Conservation (phyloP, 2,797 vertebrate species). For the Menidia menidia region DNA sequence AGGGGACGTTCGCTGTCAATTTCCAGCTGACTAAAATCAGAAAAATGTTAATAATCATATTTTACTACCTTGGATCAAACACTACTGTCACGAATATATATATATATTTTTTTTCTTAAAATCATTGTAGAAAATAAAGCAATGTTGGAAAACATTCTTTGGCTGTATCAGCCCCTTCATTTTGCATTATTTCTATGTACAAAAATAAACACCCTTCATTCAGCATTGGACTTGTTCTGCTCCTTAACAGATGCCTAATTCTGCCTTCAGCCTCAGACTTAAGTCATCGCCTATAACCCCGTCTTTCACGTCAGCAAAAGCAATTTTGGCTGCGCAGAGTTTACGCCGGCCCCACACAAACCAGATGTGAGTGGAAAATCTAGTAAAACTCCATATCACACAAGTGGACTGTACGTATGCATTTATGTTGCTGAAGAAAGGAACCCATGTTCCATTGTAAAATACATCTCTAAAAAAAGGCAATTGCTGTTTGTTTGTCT, state of each 20-base stretch:
- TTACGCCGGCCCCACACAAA: constrained; percentile 73
- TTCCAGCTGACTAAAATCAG: not conserved
- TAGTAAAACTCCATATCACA: constrained; percentile 77
- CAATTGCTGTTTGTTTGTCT: constrained; percentile 13
- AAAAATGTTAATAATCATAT: not conserved
- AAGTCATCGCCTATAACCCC: constrained; percentile 78
- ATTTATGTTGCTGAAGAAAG: constrained; percentile 59
- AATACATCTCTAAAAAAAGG: constrained; percentile 20
- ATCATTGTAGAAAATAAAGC: not conserved
- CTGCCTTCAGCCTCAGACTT: constrained; percentile 60
- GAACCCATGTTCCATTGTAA: constrained; percentile 46
- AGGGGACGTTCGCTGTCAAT: not conserved
- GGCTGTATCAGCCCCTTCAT: not conserved
- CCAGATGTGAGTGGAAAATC: constrained; percentile 84
- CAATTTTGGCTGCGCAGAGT: constrained; percentile 81
- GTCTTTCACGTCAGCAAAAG: constrained; percentile 75
- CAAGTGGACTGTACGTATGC: constrained; percentile 73
- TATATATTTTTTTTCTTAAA: too few species aligned
- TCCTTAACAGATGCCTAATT: constrained; percentile 42
- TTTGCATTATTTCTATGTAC: constrained; percentile 2
- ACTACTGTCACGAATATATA: too few species aligned
- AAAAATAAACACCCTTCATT: not conserved
- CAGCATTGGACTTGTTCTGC: constrained; percentile 36
- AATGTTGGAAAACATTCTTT: not conserved
- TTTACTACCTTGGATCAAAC: not conserved